Conservation (phyloP, 2,113 vertebrate genomes). For the Labrus mixtus region DNA sequence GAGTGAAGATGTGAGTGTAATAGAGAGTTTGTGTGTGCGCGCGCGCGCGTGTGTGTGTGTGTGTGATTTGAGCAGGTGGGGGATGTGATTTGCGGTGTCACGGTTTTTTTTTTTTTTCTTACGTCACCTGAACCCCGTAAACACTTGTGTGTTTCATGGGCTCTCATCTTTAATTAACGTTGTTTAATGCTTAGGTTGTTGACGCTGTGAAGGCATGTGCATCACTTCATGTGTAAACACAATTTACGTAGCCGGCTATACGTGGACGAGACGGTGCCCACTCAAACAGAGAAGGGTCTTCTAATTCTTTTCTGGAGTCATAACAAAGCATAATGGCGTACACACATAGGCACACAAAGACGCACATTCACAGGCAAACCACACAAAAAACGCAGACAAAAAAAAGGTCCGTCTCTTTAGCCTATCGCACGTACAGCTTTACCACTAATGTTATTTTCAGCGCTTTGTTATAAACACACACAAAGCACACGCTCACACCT, state of each 20-base stretch:
- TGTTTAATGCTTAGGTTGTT: background rate
- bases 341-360: conserved; percentile 6
- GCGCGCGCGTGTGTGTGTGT: no score
- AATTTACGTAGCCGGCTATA: no score
- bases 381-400: background rate
- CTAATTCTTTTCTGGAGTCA: conserved; percentile 18
- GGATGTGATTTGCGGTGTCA: background rate
- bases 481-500: conserved; percentile 10
- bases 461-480: background rate
- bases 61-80: background rate
- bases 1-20: background rate
- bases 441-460: no score
- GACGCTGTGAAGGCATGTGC: background rate
- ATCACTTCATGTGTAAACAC: background rate
- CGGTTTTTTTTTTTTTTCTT: no score
- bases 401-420: background rate
- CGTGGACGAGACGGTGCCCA: background rate
- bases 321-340: conserved; percentile 22
- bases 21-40: background rate
- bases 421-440: background rate
- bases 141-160: background rate
- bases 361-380: conserved; percentile 25
- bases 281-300: background rate
- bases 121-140: background rate
- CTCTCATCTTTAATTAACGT: background rate